Evolutionary conservation across 2,797 vertebrate species (phyloP).

Genomic region (Hippocampus kuda): DNA sequence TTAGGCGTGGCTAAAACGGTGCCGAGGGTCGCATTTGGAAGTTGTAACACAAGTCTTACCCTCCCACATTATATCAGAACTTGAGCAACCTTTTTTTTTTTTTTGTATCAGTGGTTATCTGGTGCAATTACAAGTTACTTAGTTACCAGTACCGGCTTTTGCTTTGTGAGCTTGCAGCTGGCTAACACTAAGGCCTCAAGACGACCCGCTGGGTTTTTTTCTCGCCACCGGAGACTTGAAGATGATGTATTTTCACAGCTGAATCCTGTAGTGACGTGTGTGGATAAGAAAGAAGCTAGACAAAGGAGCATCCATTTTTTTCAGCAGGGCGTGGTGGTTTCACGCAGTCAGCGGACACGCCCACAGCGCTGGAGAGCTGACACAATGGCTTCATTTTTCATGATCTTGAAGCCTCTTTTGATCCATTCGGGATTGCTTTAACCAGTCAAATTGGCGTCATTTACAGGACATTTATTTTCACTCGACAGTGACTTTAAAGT

Average conservation of each 20-base stretch:
- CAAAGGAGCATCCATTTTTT: background rate
- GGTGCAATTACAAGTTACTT: too few species aligned
- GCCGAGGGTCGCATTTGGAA: background rate
- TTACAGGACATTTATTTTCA: background rate
- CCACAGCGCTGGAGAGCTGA: too few species aligned
- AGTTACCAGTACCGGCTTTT: too few species aligned
- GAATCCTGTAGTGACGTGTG: background rate
- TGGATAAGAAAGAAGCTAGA: background rate
- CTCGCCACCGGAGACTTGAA: background rate
- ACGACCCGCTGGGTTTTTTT: background rate
- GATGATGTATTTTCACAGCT: background rate
- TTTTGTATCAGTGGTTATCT: too few species aligned
- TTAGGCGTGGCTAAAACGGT: background rate
- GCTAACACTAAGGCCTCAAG: too few species aligned
- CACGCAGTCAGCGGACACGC: too few species aligned
- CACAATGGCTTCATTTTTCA: too few species aligned
- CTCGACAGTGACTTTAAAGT: background rate
- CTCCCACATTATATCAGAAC: too few species aligned
- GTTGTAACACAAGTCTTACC: background rate
- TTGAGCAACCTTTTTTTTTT: too few species aligned
- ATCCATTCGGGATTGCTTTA: background rate
- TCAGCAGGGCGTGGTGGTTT: too few species aligned
- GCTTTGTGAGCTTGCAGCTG: too few species aligned
- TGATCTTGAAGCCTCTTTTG: too few species aligned
- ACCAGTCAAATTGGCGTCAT: background rate